Conservation (phyloP, 2,888 invertebrate species). For the Hyppa rectilinea region DNA sequence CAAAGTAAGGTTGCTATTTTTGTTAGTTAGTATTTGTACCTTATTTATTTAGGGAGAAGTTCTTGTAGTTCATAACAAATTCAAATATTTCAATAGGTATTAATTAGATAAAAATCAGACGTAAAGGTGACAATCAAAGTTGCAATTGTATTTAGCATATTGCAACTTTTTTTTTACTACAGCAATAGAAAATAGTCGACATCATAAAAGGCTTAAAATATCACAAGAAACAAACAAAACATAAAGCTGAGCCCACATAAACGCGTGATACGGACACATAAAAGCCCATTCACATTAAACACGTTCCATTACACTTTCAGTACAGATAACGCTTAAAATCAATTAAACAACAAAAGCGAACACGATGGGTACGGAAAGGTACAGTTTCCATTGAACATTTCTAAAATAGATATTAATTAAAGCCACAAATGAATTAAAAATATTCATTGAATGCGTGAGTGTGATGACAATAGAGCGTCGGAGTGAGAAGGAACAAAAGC, state of each 20-base stretch:
- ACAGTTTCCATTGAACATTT: constrained; percentile 62
- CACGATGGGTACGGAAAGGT: constrained; percentile 62
- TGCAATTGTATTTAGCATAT: too few relatives aligned
- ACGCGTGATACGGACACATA: constrained; percentile 41
- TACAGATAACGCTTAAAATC: constrained; percentile 62
- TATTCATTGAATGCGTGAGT: constrained; percentile 65
- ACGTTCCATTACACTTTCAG: constrained; percentile 55
- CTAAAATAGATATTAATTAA: constrained; percentile 71
- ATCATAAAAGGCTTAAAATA: constrained; percentile 15
- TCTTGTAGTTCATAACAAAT: not conserved
- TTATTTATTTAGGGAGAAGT: too few relatives aligned
- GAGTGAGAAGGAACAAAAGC: constrained; percentile 68
- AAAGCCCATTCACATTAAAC: constrained; percentile 52
- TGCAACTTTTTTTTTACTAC: too few relatives aligned
- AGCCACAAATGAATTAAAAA: constrained; percentile 69
- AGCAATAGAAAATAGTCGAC: too few relatives aligned
- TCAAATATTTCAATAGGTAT: not conserved
- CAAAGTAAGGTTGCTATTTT: not conserved
- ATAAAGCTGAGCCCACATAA: constrained; percentile 11
- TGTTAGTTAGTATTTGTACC: not conserved
- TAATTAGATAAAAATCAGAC: not conserved
- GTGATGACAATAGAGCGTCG: constrained; percentile 66
- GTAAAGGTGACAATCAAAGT: not conserved
- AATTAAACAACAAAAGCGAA: constrained; percentile 67
- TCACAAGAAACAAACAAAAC: constrained; percentile 19